Percentiles rank a stretch among this genome's conserved stretches.
Conservation (phyloP, 2,888 invertebrate genomes). For the Philhelius pedissequus region DNA sequence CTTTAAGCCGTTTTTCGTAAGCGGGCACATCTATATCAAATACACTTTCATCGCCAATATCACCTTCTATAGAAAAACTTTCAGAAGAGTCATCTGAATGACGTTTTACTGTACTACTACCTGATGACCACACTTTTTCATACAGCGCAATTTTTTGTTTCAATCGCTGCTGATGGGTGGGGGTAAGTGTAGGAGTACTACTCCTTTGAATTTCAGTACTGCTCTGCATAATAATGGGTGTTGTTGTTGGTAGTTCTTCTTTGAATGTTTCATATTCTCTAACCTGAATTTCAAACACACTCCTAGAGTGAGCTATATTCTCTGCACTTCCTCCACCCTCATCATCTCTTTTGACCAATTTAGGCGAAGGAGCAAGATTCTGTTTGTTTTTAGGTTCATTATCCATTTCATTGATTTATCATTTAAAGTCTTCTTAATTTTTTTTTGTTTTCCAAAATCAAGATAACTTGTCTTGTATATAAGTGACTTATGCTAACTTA, state of each 20-base stretch:
- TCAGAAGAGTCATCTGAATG: slow-evolving; percentile 74
- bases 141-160: slow-evolving; percentile 88
- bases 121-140: slow-evolving; percentile 87
- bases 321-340: slow-evolving; percentile 67
- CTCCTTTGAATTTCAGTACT: slow-evolving; percentile 67
- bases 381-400: slow-evolving; percentile 74
- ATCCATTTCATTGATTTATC: slow-evolving; percentile 74
- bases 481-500: background rate
- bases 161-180: slow-evolving; percentile 80
- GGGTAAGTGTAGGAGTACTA: slow-evolving; percentile 64
- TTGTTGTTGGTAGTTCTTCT: slow-evolving; percentile 12
- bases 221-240: slow-evolving; percentile 22
- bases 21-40: slow-evolving; percentile 81
- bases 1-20: slow-evolving; percentile 81
- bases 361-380: slow-evolving; percentile 70
- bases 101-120: slow-evolving; percentile 70
- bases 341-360: slow-evolving; percentile 59
- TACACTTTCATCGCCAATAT: slow-evolving; percentile 73
- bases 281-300: slow-evolving; percentile 71
- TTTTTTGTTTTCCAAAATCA: background rate
- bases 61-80: slow-evolving; percentile 58
- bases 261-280: slow-evolving; percentile 50
- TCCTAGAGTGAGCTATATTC: slow-evolving; percentile 71
- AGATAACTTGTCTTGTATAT: background rate
- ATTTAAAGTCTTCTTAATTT: background rate